phyloP scores from a whole-genome alignment of 1,140 invertebrate species.

The Drosophila pectinifera region DNA sequence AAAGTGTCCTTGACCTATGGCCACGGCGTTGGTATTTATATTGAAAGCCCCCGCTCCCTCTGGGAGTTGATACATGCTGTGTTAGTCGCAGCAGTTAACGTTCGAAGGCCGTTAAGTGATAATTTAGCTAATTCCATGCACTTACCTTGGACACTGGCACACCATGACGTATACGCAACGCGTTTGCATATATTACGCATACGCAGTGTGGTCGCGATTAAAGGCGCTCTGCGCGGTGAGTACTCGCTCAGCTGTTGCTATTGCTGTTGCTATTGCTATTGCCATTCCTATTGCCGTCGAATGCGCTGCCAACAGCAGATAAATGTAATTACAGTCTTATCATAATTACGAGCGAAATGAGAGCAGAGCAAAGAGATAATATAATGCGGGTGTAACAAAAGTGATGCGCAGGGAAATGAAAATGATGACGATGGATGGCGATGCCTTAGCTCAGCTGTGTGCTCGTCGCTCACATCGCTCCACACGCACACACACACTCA shows the following conservation, averaged over 20 bases:
- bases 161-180: conserved; percentile 64
- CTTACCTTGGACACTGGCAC: conserved; percentile 55
- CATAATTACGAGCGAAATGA: conserved; percentile 72
- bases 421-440: conserved; percentile 70
- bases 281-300: conserved; percentile 24
- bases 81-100: conserved; percentile 28
- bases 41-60: background rate
- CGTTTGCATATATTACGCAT: conserved; percentile 63
- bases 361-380: conserved; percentile 40
- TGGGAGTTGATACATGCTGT: conserved; percentile 16
- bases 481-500: conserved; percentile 3
- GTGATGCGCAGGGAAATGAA: conserved; percentile 16
- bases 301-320: conserved; percentile 72
- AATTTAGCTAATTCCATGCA: conserved; percentile 44
- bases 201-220: conserved; percentile 55
- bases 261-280: background rate
- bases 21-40: conserved; percentile 1
- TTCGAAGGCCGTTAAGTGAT: conserved; percentile 44
- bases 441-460: conserved; percentile 55
- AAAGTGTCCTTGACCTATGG: conserved; percentile 39
- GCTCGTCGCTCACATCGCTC: conserved; percentile 37
- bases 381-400: conserved; percentile 25
- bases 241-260: conserved; percentile 26
- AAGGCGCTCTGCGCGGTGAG: conserved; percentile 31
- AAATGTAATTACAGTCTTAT: conserved; percentile 82